phyloP scores from a whole-genome alignment of 1,140 invertebrate genomes.

The Scylla paramamosain region DNA sequence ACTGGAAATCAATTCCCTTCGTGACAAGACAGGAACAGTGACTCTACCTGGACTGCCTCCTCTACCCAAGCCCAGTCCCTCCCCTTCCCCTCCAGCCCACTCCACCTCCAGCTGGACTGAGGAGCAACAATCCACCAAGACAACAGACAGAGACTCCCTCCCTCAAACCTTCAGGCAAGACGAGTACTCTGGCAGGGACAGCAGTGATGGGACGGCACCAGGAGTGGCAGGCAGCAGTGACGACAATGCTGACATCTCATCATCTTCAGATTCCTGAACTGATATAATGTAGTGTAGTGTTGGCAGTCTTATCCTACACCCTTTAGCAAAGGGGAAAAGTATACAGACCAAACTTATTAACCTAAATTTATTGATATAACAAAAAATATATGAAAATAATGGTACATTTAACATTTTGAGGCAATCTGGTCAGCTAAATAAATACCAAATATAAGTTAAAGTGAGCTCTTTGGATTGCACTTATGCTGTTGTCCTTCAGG shows the following conservation, averaged over 20 bases:
- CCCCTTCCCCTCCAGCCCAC: neutral
- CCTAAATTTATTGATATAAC: too few relatives aligned
- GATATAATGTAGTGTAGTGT: neutral
- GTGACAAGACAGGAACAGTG: constrained; percentile 57
- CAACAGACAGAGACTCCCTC: neutral
- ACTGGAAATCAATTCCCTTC: constrained; percentile 52
- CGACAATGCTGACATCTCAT: neutral
- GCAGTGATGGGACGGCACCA: neutral
- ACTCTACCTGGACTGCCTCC: constrained; percentile 53
- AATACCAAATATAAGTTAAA: too few relatives aligned
- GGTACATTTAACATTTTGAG: too few relatives aligned
- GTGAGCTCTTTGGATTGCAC: too few relatives aligned
- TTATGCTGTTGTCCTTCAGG: too few relatives aligned
- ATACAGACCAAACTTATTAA: too few relatives aligned
- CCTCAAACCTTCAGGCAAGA: neutral
- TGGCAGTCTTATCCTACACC: too few relatives aligned
- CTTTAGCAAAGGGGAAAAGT: too few relatives aligned
- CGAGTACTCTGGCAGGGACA: neutral
- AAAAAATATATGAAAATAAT: too few relatives aligned
- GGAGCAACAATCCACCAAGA: neutral
- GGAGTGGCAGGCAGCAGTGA: neutral
- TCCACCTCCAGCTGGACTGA: constrained; percentile 29
- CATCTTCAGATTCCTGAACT: neutral
- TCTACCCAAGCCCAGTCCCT: neutral
- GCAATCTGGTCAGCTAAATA: too few relatives aligned